Base-by-base conservation (phyloP, 2,888 invertebrate species). In the Himalopsyche kuldschensis region DNA sequence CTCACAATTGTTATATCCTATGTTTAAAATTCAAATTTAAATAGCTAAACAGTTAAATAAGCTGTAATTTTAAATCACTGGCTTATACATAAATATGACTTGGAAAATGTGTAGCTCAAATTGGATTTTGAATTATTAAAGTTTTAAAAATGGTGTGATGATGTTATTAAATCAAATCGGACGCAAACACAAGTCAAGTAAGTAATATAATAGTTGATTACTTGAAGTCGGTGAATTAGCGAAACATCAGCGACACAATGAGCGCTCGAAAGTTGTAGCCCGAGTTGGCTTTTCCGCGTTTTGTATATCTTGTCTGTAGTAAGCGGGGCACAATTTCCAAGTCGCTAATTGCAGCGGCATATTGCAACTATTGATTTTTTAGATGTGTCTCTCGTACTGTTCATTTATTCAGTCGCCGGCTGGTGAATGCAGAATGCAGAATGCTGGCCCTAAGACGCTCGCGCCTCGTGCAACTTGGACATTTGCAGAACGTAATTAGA, bases 401-500 rank as follows among this genome's bases (percentile, higher is more conserved):
- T 78, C 69, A 82, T 82, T 82, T 82, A 82, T 82, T 82, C 82
- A 82, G 63, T 55, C 76, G 76, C 35, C 41, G 46, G 78, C 30
- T 35, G 47, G 46, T 78, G 47, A 78, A 47, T 78, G 78, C 46
- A 78, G 46, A 47, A 78, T 78, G 46, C 46, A 78, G 30, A 32
- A 75, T 75, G 76, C 76, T 30, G 47, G 27, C 46, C 78, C 30
- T 41, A 27, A 17, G 46, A 32, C 77, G 46, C 20, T 46, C 20
- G n/a, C 32, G 77, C 35, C 31, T 32, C 15, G 20, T 77, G 79
- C 47, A 55, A 32, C 80, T 31, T 47, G 80, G 75, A 69, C 77
- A 81, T 83, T 83, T 75, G 79, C 80, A 48, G 82, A 80, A 78
- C 79, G 83, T 84, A 84, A 84, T 84, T 82, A 84, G 82, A 82